Conservation (phyloP, 2,888 invertebrate species). For the Fissipunctia ypsillon region DNA sequence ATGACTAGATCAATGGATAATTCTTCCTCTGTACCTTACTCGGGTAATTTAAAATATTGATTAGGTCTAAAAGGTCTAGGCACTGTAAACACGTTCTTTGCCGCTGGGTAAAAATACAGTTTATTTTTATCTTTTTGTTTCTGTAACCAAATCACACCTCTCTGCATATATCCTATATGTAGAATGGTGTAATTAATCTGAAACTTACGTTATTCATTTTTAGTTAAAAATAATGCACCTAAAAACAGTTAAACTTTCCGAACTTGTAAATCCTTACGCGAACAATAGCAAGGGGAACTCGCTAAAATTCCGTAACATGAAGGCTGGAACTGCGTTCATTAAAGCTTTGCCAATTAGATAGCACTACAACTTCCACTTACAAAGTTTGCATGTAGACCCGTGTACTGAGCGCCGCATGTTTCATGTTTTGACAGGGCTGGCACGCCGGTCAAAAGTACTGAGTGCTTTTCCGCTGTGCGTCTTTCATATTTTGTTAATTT, state of each 20-base stretch:
- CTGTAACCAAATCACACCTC: too few relatives aligned
- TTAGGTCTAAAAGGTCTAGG: too few relatives aligned
- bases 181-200: neutral
- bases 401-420: constrained; percentile 4
- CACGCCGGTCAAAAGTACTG: too few relatives aligned
- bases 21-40: too few relatives aligned
- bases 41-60: too few relatives aligned
- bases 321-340: constrained; percentile 17
- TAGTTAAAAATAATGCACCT: neutral
- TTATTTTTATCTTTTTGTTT: too few relatives aligned
- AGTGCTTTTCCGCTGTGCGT: too few relatives aligned
- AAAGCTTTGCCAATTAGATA: constrained; percentile 48
- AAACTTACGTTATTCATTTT: neutral
- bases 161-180: too few relatives aligned
- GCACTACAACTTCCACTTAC: constrained; percentile 29
- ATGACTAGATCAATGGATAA: too few relatives aligned
- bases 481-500: too few relatives aligned
- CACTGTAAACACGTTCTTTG: too few relatives aligned
- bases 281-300: neutral
- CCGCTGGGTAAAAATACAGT: too few relatives aligned
- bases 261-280: neutral
- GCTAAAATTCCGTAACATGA: constrained; percentile 10
- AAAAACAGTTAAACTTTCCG: neutral
- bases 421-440: constrained; percentile 24
- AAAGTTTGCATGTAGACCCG: constrained; percentile 41